phyloP scores from a whole-genome alignment of 2,113 vertebrate genomes.

The Helogale parvula region DNA sequence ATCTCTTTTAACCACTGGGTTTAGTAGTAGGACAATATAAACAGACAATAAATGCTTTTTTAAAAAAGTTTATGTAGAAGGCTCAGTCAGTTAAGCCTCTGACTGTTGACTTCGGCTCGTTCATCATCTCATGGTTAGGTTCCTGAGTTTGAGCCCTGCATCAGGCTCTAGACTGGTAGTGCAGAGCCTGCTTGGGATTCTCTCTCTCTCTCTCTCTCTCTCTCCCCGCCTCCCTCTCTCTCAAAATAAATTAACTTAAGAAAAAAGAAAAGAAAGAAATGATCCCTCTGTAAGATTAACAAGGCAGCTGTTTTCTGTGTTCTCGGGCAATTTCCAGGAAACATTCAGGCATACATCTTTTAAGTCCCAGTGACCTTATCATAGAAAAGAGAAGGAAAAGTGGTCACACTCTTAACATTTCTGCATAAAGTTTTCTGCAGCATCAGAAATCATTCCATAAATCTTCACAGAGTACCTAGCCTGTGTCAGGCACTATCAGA shows the following conservation, averaged over 20 bases:
- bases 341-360: background rate
- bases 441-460: background rate
- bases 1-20: background rate
- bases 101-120: too few relatives aligned
- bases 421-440: background rate
- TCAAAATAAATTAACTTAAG: too few relatives aligned
- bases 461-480: background rate
- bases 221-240: too few relatives aligned
- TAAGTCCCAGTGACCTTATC: background rate
- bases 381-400: background rate
- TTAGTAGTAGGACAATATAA: background rate
- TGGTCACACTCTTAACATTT: background rate
- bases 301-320: background rate
- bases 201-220: too few relatives aligned
- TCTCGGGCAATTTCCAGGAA: background rate
- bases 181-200: too few relatives aligned
- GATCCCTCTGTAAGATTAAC: background rate
- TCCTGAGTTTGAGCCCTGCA: too few relatives aligned
- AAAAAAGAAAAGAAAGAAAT: too few relatives aligned
- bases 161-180: too few relatives aligned
- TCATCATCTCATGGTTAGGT: too few relatives aligned
- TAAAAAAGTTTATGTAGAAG: background rate
- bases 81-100: too few relatives aligned
- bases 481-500: rapidly evolving
- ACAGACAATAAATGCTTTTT: background rate